phyloP scores from a whole-genome alignment of 1,140 invertebrate species.

The Drosophila murphyi region DNA sequence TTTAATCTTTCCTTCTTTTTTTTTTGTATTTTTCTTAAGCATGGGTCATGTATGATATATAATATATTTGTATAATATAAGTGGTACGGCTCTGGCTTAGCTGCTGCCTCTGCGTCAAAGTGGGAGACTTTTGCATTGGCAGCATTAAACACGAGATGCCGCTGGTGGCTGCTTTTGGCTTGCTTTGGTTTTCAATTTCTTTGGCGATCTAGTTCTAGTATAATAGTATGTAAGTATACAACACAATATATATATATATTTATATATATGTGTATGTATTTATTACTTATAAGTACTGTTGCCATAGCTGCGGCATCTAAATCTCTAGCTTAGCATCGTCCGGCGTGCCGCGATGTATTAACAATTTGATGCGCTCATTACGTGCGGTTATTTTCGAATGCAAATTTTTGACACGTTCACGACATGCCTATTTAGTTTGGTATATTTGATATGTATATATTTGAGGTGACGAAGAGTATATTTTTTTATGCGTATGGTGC shows the following conservation, averaged over 20 bases:
- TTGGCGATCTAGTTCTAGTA: constrained; percentile 68
- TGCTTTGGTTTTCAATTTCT: constrained; percentile 47
- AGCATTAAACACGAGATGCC: constrained; percentile 24
- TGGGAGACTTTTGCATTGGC: constrained; percentile 36
- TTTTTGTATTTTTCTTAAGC: constrained; percentile 60
- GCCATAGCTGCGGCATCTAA: constrained; percentile 61
- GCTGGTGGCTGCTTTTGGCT: constrained; percentile 67
- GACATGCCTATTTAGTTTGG: constrained; percentile 88
- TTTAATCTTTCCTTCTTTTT: constrained; percentile 58
- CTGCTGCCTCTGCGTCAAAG: constrained; percentile 24
- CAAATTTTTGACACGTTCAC: constrained; percentile 92
- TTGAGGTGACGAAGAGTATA: constrained; percentile 17
- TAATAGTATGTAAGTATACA: constrained; percentile 30
- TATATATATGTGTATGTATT: constrained; percentile 17
- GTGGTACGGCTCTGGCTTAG: constrained; percentile 12
- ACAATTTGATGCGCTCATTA: constrained; percentile 93
- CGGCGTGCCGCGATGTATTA: constrained; percentile 93
- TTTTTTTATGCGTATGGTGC: constrained; percentile 48
- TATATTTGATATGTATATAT: constrained; percentile 42
- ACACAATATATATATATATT: not conserved
- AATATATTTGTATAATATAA: constrained; percentile 28
- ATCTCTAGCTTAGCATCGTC: constrained; percentile 86
- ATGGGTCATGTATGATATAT: constrained; percentile 62
- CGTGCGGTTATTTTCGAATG: constrained; percentile 95
- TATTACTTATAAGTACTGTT: constrained; percentile 59